Evolutionary conservation across 2,888 invertebrate genomes (phyloP), one percentile per base, ranked within the genome.

Genomic region (Brachyptera putata): DNA sequence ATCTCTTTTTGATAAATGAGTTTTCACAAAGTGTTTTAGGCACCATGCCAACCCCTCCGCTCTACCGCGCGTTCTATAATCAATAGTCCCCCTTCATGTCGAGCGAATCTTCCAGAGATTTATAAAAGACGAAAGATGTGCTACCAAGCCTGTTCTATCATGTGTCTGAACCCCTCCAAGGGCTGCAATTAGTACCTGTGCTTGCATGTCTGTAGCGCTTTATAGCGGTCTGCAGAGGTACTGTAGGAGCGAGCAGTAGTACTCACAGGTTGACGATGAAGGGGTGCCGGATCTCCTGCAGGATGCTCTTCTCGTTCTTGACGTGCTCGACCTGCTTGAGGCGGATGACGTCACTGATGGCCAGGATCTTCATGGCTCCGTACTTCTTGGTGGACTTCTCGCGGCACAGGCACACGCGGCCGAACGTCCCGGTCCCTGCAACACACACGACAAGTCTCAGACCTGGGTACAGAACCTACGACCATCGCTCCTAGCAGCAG

Each of bases 311-410:
- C 78, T 98, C 98, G 76, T 95, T 97, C 80, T 93, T 91, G 64
- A 97, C 96, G 77, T 98, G 98, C 70, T 95, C 95, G 68, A 95
- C 92, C 80, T 97, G 97, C 77, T 96, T 93, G 69, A 93, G 82
- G 71, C 93, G 85, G 70, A 98, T 92, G 65, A 98, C 91, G 76
- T 95, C 94, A 43, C 89, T 85, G 80, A 97, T 91, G 61, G 91
- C 89, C 66, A 98, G 81, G 67, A 96, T 89, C 79, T 98, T 98
- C 84, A 98, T 88, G 48, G 98, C 98, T 71, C 88, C 84, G 75
- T 88, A 93, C 72, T 86, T 85, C 69, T 87, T 85, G 46, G 86
- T 85, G 56, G 84, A 82, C 73, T 89, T 90, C 75, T 95, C 91
- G 68, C 89, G 84, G 72, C 92, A 91, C 61, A 97, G 78, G 64